A percentile compares a stretch with the other conserved stretches of the same genome.
Conservation (phyloP, 2,797 vertebrate species). For the Podargus strigoides region DNA sequence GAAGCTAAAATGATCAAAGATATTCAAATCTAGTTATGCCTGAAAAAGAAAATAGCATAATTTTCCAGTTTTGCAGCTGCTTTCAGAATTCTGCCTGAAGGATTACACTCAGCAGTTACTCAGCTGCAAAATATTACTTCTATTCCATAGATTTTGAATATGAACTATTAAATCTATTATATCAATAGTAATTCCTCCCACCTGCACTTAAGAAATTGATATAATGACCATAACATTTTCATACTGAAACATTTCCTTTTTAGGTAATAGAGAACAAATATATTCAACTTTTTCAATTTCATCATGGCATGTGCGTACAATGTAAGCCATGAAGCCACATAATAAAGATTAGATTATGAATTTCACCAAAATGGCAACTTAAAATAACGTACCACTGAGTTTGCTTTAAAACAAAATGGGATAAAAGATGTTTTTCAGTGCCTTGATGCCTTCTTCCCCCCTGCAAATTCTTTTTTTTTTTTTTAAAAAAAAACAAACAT, state of each 20-base stretch:
- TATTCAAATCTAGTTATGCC: slow-evolving; percentile 57
- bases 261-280: slow-evolving; percentile 27
- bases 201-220: slow-evolving; percentile 57
- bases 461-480: neutral
- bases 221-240: slow-evolving; percentile 49
- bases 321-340: neutral
- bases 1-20: slow-evolving; percentile 48
- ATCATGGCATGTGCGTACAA: neutral
- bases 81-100: slow-evolving; percentile 67
- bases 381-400: neutral
- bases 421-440: neutral
- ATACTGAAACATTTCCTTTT: slow-evolving; percentile 42
- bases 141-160: slow-evolving; percentile 62
- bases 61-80: slow-evolving; percentile 69
- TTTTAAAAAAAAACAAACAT: neutral
- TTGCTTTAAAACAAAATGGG: neutral
- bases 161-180: slow-evolving; percentile 67
- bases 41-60: slow-evolving; percentile 56
- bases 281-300: slow-evolving; percentile 2
- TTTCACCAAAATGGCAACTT: slow-evolving; percentile 17
- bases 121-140: slow-evolving; percentile 68
- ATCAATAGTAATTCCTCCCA: slow-evolving; percentile 63
- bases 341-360: slow-evolving; percentile 16
- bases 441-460: neutral
- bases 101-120: slow-evolving; percentile 62